These are phyloP conservation scores for Magallana angulata DNA, from an alignment of 1,140 invertebrate species.

Conservation along the genomic window DNA sequence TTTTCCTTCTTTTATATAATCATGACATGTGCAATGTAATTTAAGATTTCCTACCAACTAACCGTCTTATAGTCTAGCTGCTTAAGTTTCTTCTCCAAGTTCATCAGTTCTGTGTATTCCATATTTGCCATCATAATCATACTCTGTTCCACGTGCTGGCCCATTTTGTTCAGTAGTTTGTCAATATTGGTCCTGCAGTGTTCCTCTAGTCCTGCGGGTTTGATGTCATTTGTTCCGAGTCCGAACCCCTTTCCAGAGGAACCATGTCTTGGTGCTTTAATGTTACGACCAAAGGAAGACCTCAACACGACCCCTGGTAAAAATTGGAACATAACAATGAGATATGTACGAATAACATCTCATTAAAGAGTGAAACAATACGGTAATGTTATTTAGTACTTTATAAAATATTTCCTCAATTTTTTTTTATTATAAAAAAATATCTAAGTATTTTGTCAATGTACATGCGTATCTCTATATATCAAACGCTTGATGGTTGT, in stretches of 20 bases:
- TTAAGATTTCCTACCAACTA: too few species aligned
- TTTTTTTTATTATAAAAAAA: too few species aligned
- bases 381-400: too few species aligned
- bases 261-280: neutral
- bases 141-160: constrained; percentile 7
- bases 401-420: too few species aligned
- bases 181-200: constrained; percentile 5
- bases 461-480: too few species aligned
- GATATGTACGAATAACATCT: too few species aligned
- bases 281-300: neutral
- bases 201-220: neutral
- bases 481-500: too few species aligned
- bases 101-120: constrained; percentile 38
- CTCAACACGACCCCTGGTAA: neutral
- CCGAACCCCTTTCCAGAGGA: neutral
- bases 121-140: constrained; percentile 14
- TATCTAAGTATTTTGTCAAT: too few species aligned
- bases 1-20: too few species aligned
- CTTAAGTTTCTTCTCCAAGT: neutral
- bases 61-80: neutral
- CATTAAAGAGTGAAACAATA: too few species aligned
- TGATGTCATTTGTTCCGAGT: neutral
- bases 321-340: too few species aligned
- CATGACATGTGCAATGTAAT: too few species aligned
- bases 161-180: neutral